Evolutionary conservation across 1,140 invertebrate species (phyloP).

Genomic region (Microplitis demolitor): DNA sequence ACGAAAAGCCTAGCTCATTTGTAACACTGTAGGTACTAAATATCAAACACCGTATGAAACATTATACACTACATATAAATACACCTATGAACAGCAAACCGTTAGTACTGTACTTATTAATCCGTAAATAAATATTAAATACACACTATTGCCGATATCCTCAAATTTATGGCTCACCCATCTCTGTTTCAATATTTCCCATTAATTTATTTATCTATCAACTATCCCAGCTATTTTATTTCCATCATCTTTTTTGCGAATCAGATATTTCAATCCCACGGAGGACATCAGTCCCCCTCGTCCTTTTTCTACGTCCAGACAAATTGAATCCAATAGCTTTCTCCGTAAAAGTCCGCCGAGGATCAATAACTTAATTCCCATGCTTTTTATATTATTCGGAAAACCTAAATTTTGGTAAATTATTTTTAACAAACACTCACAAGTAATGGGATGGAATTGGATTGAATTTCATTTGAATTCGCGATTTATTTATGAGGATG

Average conservation of each 20-base stretch:
- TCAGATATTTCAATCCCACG: slow-evolving; percentile 46
- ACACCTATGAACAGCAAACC: not conserved
- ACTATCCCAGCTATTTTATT: slow-evolving; percentile 56
- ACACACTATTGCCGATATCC: too few relatives aligned
- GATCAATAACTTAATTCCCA: slow-evolving; percentile 28
- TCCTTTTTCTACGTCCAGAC: slow-evolving; percentile 21
- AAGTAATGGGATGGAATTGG: too few relatives aligned
- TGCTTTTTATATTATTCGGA: not conserved
- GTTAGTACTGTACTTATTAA: too few relatives aligned
- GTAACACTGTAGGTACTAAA: slow-evolving; percentile 24
- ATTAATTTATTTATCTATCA: slow-evolving; percentile 19
- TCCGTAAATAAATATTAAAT: too few relatives aligned
- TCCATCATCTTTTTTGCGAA: slow-evolving; percentile 45
- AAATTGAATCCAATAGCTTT: slow-evolving; percentile 44
- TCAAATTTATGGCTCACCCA: too few relatives aligned
- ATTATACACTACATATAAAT: not conserved
- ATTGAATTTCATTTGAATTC: too few relatives aligned
- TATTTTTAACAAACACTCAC: too few relatives aligned
- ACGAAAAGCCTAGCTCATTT: slow-evolving; percentile 45
- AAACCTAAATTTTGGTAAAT: too few relatives aligned
- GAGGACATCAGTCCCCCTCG: slow-evolving; percentile 21
- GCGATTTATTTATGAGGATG: too few relatives aligned
- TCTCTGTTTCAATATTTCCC: not conserved
- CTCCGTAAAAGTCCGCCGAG: slow-evolving; percentile 20
- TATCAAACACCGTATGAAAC: slow-evolving; percentile 9